Evolutionary conservation across 2,888 invertebrate genomes (phyloP).

Genomic region (Lypha dubia): DNA sequence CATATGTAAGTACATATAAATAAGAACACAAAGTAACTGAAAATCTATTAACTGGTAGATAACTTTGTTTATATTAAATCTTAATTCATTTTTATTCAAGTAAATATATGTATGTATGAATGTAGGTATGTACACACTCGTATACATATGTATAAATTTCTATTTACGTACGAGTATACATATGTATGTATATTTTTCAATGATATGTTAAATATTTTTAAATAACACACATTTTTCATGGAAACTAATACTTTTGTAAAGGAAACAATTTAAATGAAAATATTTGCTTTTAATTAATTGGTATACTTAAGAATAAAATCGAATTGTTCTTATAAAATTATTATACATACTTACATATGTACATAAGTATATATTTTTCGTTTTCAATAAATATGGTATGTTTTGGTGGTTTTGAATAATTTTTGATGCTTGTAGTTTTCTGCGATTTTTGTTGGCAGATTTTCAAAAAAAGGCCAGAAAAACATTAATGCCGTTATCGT

Average conservation of each 20-base stretch:
- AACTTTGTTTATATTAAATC: too few relatives aligned
- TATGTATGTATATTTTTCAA: too few relatives aligned
- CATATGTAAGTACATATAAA: too few relatives aligned
- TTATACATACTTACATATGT: too few relatives aligned
- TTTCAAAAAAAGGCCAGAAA: conserved; percentile 47
- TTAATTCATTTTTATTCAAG: background rate
- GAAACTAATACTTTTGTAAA: background rate
- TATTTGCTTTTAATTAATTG: conserved; percentile 15
- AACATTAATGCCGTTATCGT: conserved; percentile 15
- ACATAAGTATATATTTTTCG: conserved; percentile 5
- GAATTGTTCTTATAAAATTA: background rate
- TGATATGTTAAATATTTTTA: background rate
- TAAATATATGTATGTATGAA: too few relatives aligned
- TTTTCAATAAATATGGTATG: conserved; percentile 9
- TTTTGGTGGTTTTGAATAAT: conserved; percentile 15
- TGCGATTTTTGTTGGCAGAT: conserved; percentile 48
- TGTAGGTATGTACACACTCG: too few relatives aligned
- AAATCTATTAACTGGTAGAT: background rate
- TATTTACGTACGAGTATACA: too few relatives aligned
- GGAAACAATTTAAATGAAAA: background rate
- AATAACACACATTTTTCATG: background rate
- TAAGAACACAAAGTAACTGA: conserved; percentile 32
- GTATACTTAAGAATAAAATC: conserved; percentile 16
- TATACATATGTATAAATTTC: too few relatives aligned
- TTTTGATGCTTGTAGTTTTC: conserved; percentile 13